These are phyloP conservation scores for Synchiropus splendidus DNA, from an alignment of 2,113 vertebrate genomes.

Conservation along the genomic window DNA sequence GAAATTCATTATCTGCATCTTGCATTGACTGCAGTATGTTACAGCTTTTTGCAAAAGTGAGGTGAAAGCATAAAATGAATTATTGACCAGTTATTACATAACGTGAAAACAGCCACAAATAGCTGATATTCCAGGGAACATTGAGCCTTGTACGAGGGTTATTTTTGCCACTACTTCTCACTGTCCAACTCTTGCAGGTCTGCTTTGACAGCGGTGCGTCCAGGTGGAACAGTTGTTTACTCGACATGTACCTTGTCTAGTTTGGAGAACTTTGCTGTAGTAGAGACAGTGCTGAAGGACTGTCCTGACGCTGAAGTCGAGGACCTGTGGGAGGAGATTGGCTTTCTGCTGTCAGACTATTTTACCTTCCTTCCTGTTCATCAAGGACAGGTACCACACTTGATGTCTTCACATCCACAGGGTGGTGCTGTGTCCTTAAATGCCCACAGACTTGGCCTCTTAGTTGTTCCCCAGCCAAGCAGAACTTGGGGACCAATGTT, in stretches of 20 bases:
- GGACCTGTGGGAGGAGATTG: conserved; percentile 70
- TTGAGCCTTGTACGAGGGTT: too few species aligned
- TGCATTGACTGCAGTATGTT: too few species aligned
- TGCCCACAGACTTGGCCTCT: conserved; percentile 61
- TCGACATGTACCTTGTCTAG: conserved; percentile 89
- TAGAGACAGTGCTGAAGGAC: conserved; percentile 68
- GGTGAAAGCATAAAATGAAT: too few species aligned
- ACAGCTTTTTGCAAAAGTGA: too few species aligned
- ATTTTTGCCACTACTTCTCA: background rate
- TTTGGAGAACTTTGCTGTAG: conserved; percentile 80
- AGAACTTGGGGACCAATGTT: conserved; percentile 93
- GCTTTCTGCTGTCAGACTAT: conserved; percentile 61
- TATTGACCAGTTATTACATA: too few species aligned
- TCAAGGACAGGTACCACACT: conserved; percentile 7
- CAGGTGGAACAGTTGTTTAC: conserved; percentile 84
- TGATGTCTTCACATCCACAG: conserved; percentile 4
- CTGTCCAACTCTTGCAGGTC: conserved; percentile 65
- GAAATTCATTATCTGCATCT: too few species aligned
- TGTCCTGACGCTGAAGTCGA: conserved; percentile 63
- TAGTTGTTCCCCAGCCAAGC: conserved; percentile 78
- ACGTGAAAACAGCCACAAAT: too few species aligned
- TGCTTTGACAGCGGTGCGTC: conserved; percentile 76
- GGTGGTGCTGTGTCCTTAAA: conserved; percentile 5
- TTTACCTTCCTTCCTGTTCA: conserved; percentile 66
- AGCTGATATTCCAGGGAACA: too few species aligned